Base-by-base conservation (phyloP, 2,888 invertebrate genomes). In the Rutpela maculata region DNA sequence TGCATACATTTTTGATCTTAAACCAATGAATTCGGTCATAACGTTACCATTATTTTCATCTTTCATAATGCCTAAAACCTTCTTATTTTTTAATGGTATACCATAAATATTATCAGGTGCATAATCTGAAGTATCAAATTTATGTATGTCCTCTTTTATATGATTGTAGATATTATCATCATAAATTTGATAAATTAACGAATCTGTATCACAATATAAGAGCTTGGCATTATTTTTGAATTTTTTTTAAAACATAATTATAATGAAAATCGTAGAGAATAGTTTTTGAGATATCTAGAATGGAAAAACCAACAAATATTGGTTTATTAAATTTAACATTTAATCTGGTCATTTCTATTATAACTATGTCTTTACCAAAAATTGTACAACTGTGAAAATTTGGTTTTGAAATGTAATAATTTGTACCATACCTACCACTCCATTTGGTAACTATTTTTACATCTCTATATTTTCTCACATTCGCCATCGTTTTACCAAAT, bases 41-140 rank as follows among this genome's bases (percentile, higher is more conserved):
- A 67, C 26, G 26, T 55, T 85, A 3, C 87, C 86, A 35, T 84
- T 82, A 62, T 80, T 82, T 75, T 88, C 87, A 80, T 87, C 86
- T 78, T 88, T 87, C 83, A 88, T 85, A 56, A 87, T 70, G 3
- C 88, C 86, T 3, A 86, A 26, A 6, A 85, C 80, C 79, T 87
- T 87, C 78, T 86, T 87, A 74, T 86, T 86, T 83, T 84, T 59
- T 66, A 38, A 26, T 6, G 86, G 85, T 68, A 84, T 86, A 31
- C 68, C 73, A 79, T 77, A 87, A 11, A 78, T 50, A 82, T 87
- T 86, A 79, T 87, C 59, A 10, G 10, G 1, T 10, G 74, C 57
- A 82, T 86, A 87, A 70, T 86, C 85, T 6, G 86, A n/a, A n/a
- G n/a, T 83, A 55, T 82, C 81, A 68, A 81, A 80, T 19, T 59